These are phyloP conservation scores for Galago senegalensis DNA, from an alignment of 2,797 vertebrate species.

Conservation along the genomic window DNA sequence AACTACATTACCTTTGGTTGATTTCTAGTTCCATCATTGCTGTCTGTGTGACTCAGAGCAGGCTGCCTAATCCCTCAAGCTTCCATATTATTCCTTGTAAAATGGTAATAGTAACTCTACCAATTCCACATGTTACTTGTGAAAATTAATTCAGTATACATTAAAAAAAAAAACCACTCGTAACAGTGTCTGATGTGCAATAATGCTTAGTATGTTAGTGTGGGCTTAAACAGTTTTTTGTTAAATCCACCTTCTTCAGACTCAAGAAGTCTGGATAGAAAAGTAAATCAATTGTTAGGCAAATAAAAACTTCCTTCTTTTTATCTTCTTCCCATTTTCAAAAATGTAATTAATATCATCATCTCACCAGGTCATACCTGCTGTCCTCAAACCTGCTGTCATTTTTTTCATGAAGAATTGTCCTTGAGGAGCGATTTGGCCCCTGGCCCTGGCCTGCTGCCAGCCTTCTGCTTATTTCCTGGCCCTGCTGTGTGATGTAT, in stretches of 20 bases:
- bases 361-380: slow-evolving; percentile 70
- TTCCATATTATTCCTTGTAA: background rate
- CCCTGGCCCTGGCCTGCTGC: slow-evolving; percentile 70
- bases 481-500: slow-evolving; percentile 53
- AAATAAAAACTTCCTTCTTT: slow-evolving; percentile 47
- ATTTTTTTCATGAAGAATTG: slow-evolving; percentile 66
- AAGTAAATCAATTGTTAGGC: background rate
- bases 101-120: background rate
- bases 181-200: background rate
- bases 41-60: background rate
- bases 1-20: background rate
- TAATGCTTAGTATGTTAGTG: background rate
- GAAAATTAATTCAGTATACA: background rate
- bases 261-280: background rate
- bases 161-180: background rate
- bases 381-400: slow-evolving; percentile 73
- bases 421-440: slow-evolving; percentile 67
- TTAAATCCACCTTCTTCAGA: slow-evolving; percentile 7
- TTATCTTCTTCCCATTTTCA: slow-evolving; percentile 2
- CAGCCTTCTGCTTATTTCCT: slow-evolving; percentile 75
- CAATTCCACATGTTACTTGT: background rate
- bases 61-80: background rate
- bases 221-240: background rate
- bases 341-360: slow-evolving; percentile 72
- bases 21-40: background rate